Percentiles rank a stretch among this genome's conserved stretches.
Conservation (phyloP, 2,888 invertebrate species). For the Scaeva pyrastri region DNA sequence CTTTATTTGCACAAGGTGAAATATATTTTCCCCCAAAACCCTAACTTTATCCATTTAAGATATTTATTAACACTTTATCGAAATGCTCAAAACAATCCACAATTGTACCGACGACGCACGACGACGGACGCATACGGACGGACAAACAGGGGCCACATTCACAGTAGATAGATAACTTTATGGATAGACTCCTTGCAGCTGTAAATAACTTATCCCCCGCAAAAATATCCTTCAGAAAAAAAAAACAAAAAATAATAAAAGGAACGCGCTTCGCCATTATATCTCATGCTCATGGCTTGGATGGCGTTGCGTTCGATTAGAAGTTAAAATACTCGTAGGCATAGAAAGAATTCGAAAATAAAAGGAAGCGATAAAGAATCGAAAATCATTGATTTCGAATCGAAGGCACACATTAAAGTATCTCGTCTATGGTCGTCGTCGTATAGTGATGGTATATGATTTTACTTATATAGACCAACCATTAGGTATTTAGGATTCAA, state of each 20-base stretch:
- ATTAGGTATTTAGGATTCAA: conserved; percentile 5
- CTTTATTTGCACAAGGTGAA: conserved; percentile 11
- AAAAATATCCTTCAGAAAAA: conserved; percentile 33
- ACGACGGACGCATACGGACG: neutral
- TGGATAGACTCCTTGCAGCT: conserved; percentile 66
- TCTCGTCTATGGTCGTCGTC: neutral
- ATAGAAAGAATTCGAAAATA: conserved; percentile 5
- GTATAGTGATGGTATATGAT: conserved; percentile 12
- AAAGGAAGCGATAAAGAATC: conserved; percentile 71
- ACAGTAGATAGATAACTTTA: conserved; percentile 57
- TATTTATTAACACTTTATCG: conserved; percentile 64
- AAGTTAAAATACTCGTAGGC: conserved; percentile 3
- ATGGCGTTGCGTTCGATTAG: neutral
- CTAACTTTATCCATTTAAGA: conserved; percentile 48
- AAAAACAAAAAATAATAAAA: conserved; percentile 14
- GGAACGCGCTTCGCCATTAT: neutral
- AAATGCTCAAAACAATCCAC: conserved; percentile 46
- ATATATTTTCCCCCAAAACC: conserved; percentile 37
- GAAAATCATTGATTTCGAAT: conserved; percentile 71
- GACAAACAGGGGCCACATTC: conserved; percentile 37
- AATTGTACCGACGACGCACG: conserved; percentile 29
- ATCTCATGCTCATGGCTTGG: too few species aligned
- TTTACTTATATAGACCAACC: conserved; percentile 20
- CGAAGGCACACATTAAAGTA: conserved; percentile 57
- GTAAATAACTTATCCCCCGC: conserved; percentile 62